Evolutionary conservation across 2,113 vertebrate species (phyloP).

Genomic region (Nesogale talazaci): DNA sequence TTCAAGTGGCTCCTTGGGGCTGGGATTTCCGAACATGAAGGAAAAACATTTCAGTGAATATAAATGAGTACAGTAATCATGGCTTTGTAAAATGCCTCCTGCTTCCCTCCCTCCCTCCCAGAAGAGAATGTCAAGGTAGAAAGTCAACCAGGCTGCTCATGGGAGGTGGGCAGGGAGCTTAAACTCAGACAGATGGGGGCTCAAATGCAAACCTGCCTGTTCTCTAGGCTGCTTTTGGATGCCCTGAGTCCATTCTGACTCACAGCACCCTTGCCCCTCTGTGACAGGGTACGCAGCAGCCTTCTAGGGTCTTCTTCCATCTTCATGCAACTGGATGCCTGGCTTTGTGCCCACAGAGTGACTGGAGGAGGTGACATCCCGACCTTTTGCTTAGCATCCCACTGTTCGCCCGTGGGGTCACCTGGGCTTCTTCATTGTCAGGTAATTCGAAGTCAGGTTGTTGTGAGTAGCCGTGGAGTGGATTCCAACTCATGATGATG

Average conservation of each 20-base stretch:
- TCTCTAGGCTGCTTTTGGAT: not conserved
- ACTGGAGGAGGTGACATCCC: not conserved
- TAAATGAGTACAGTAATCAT: slow-evolving; percentile 2
- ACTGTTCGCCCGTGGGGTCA: not conserved
- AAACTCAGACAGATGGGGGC: not conserved
- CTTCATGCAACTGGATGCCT: not conserved
- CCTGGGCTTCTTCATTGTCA: not conserved
- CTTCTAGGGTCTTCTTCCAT: not conserved
- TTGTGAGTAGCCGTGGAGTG: not conserved
- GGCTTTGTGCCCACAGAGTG: not conserved
- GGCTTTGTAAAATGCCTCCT: not conserved
- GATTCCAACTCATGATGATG: not conserved
- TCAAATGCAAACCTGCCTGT: not conserved
- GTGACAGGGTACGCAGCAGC: not conserved
- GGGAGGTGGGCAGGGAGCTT: not conserved
- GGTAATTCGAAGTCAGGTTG: not conserved
- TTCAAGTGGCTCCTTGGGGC: not conserved
- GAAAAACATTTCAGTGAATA: slow-evolving; percentile 35
- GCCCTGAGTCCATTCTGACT: not conserved
- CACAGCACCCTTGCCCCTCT: not conserved
- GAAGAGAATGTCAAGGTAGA: not conserved
- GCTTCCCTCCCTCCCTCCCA: not conserved
- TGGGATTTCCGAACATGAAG: slow-evolving; percentile 31
- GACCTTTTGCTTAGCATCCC: not conserved
- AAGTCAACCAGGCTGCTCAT: accelerated